A percentile compares a stretch with the other conserved stretches of the same genome.
Evolutionary conservation across 2,888 invertebrate genomes (phyloP).

Genomic region (Drosophila mayaguana): DNA sequence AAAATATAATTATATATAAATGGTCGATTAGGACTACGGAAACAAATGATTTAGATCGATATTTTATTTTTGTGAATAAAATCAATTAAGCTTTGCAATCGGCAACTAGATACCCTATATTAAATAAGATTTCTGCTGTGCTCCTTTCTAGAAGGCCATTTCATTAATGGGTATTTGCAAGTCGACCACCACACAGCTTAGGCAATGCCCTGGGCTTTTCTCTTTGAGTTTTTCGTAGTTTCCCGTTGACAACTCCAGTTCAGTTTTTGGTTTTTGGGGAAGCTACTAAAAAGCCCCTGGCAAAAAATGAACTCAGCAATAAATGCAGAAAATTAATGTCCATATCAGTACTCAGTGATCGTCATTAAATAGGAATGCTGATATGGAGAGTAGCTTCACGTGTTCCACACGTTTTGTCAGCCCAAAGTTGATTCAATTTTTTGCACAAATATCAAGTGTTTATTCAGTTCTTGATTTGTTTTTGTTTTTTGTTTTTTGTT

Average conservation of each 20-base stretch:
- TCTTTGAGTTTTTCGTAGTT: background rate
- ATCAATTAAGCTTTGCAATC: background rate
- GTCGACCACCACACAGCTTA: background rate
- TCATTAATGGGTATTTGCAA: background rate
- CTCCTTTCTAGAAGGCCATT: background rate
- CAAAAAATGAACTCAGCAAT: background rate
- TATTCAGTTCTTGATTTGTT: constrained; percentile 23
- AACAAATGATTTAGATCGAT: background rate
- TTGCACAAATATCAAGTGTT: constrained; percentile 60
- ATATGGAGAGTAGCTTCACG: constrained; percentile 40
- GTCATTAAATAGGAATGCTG: constrained; percentile 1
- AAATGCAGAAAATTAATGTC: background rate
- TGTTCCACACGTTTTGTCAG: constrained; percentile 58
- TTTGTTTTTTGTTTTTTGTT: background rate
- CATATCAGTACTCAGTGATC: constrained; percentile 25
- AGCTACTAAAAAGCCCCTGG: background rate
- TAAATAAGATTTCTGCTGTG: background rate
- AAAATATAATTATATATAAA: constrained; percentile 2
- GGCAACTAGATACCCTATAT: background rate
- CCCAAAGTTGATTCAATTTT: constrained; percentile 20
- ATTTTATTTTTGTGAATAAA: background rate
- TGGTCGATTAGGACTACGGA: too few relatives aligned
- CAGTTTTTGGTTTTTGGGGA: background rate
- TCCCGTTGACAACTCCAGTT: background rate
- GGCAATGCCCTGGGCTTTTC: background rate